A percentile compares a stretch with the other conserved stretches of the same genome.
phyloP scores from a whole-genome alignment of 2,888 invertebrate genomes.

The Netelia virgata region DNA sequence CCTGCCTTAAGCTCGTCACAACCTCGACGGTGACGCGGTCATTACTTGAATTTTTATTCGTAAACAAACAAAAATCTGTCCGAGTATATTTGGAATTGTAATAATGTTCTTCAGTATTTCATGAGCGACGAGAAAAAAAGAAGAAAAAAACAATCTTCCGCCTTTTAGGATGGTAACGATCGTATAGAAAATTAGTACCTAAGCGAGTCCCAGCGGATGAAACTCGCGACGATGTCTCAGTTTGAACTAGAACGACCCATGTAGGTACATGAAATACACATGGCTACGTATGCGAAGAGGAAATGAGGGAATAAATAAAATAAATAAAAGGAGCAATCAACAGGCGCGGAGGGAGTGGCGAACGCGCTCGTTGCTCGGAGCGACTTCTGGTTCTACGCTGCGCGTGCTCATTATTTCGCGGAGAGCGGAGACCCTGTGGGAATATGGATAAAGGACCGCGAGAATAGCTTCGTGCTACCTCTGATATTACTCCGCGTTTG shows the following conservation, averaged over 20 bases:
- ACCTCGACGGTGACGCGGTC: too few relatives aligned
- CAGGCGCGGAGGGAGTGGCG: conserved; percentile 35
- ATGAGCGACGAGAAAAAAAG: too few relatives aligned
- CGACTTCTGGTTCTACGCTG: conserved; percentile 45
- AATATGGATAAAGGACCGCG: conserved; percentile 61
- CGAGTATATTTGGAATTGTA: too few relatives aligned
- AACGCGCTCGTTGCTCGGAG: conserved; percentile 32
- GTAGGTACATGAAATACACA: neutral
- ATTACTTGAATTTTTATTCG: too few relatives aligned
- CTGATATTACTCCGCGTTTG: conserved; percentile 13
- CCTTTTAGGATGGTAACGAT: too few relatives aligned
- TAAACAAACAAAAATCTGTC: too few relatives aligned
- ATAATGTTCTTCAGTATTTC: too few relatives aligned
- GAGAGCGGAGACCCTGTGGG: conserved; percentile 43
- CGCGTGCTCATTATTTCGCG: conserved; percentile 59
- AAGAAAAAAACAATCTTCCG: too few relatives aligned
- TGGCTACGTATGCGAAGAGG: conserved; percentile 6
- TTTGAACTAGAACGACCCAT: neutral
- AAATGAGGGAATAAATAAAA: conserved; percentile 53
- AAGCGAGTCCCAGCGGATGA: too few relatives aligned
- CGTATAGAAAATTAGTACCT: too few relatives aligned
- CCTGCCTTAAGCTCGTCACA: too few relatives aligned
- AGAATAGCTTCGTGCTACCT: conserved; percentile 55
- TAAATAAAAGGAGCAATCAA: conserved; percentile 59
- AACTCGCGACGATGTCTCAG: too few relatives aligned